Conservation (phyloP, 2,888 invertebrate genomes). For the Perizoma affinitatum region DNA sequence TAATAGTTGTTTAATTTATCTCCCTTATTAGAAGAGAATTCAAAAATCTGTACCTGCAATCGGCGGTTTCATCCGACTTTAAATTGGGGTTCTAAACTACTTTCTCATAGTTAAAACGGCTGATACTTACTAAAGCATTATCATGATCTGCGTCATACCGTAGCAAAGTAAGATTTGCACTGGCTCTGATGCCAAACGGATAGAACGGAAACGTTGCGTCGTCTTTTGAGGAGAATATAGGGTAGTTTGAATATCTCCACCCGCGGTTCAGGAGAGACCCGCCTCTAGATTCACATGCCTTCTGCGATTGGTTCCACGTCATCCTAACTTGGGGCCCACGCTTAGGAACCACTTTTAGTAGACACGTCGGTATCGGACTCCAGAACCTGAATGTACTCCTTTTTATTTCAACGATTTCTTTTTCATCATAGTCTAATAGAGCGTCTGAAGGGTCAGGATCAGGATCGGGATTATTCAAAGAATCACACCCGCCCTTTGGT, state of each 20-base stretch:
- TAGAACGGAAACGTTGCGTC: conserved; percentile 52
- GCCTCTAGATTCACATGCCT: conserved; percentile 44
- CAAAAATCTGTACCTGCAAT: too few species aligned
- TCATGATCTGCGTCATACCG: conserved; percentile 21
- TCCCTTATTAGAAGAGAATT: too few species aligned
- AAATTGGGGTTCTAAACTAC: too few species aligned
- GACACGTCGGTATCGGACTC: conserved; percentile 66
- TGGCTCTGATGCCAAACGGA: conserved; percentile 18
- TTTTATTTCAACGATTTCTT: background rate
- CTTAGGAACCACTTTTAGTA: conserved; percentile 46
- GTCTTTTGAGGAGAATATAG: background rate
- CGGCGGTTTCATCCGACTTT: too few species aligned
- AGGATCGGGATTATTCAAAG: conserved; percentile 22
- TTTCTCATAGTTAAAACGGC: too few species aligned
- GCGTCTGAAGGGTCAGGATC: background rate
- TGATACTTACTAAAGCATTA: conserved; percentile 18
- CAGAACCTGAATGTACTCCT: conserved; percentile 50
- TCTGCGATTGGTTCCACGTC: conserved; percentile 64
- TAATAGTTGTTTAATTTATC: too few species aligned
- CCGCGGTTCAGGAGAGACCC: conserved; percentile 67
- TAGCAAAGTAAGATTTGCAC: conserved; percentile 11
- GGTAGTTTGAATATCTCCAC: conserved; percentile 72
- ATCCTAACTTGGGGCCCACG: conserved; percentile 54
- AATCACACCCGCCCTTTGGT: conserved; percentile 53
- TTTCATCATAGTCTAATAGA: background rate